phyloP scores from a whole-genome alignment of 2,113 vertebrate genomes.

The Damaliscus lunatus region DNA sequence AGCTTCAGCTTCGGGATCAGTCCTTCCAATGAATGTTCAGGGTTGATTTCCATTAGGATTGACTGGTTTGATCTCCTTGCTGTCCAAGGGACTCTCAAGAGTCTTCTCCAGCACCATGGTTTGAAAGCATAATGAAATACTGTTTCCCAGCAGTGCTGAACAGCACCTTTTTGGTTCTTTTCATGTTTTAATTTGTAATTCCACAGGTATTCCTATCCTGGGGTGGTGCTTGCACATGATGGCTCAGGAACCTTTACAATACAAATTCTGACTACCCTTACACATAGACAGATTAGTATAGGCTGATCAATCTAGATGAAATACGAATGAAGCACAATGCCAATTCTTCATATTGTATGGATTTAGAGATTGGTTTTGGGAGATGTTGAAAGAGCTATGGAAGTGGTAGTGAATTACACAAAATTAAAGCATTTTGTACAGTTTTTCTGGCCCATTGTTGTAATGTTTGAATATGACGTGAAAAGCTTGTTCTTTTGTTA shows the following conservation, averaged over 20 bases:
- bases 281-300: not conserved
- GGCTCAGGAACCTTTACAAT: not conserved
- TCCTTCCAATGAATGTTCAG: not conserved
- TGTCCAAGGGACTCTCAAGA: not conserved
- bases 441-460: not conserved
- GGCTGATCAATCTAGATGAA: not conserved
- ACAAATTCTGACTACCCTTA: not conserved
- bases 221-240: not conserved
- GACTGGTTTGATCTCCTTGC: not conserved
- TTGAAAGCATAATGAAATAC: not conserved
- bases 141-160: not conserved
- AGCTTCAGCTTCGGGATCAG: not conserved
- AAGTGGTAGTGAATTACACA: not conserved
- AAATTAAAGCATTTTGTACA: not conserved
- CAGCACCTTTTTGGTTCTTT: not conserved
- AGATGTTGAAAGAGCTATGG: not conserved
- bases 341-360: too few species aligned
- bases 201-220: not conserved
- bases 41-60: not conserved
- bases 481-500: not conserved
- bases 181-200: not conserved
- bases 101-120: not conserved
- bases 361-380: not conserved
- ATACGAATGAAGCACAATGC: not conserved
- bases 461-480: not conserved